Base-by-base conservation (phyloP, 2,797 vertebrate species). In the Cynopterus sphinx region DNA sequence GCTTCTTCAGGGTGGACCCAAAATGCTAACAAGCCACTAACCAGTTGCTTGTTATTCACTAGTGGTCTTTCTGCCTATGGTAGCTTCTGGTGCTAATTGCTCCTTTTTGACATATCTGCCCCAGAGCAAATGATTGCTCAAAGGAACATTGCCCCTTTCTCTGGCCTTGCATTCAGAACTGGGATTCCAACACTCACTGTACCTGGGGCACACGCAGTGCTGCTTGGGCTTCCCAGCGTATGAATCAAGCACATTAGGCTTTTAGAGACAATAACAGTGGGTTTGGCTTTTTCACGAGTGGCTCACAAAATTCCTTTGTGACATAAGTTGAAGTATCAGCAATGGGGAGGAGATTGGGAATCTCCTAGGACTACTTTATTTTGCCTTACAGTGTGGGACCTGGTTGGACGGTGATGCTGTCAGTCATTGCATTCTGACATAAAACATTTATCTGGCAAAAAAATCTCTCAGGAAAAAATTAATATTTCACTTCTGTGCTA, bases 371-470 rank as follows among this genome's bases (percentile, higher is more conserved):
- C 46, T 22, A 10, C 70, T 79, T 93, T 70, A n/a, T 77, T 87
- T 91, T 82, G 46, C 43, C 91, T 98, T 81, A 70, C 74, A 55
- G 15, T 36, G 51, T 95, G 85, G 83, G 75, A 92, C 78, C 21
- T 77, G 41, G 3, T 41, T 57, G 15, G 68, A 57, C 2, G 36
- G 39, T 28, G 13, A 39, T 33, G 39, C 39, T 57, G 71, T 81
- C 78, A 81, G 84, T 87, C 79, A 39, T 61, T 57, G 36, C 9
- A 6, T 55, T 90, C 16, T 46, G n/a, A 55, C 65, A 26, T 71
- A 43, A 88, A 73, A 74, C 65, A 75, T 78, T 78, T 63, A 88
- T 55, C 90, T 26, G 93, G 81, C 86, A 70, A 92, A 95, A 95
- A 82, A 21, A 57, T 89, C 71, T 95, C 83, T 75, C 1, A 0